Evolutionary conservation across 2,113 vertebrate genomes (phyloP).

Genomic region (Microtus richardsoni): DNA sequence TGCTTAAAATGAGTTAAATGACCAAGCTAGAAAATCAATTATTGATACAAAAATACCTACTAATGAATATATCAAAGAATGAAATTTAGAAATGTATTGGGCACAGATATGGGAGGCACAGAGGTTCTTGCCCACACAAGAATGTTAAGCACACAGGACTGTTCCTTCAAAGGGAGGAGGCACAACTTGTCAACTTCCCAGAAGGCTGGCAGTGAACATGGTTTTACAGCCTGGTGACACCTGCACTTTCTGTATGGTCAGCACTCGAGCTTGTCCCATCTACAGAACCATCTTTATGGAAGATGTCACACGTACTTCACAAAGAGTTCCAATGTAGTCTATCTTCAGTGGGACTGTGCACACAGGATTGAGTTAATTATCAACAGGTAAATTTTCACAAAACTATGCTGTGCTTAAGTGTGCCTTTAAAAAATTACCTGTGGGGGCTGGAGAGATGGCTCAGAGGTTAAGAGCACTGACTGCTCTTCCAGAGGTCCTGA

Average conservation of each 20-base stretch:
- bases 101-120: neutral
- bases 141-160: neutral
- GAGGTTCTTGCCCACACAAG: neutral
- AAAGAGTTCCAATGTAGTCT: neutral
- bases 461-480: too few species aligned
- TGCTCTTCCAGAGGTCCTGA: too few species aligned
- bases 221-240: neutral
- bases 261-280: neutral
- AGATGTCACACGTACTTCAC: neutral
- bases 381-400: neutral
- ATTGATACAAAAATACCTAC: neutral
- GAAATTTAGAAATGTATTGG: conserved; percentile 39
- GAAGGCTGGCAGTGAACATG: neutral
- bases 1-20: conserved; percentile 40
- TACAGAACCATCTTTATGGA: neutral
- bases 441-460: too few species aligned
- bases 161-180: neutral
- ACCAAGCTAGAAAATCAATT: conserved; percentile 13
- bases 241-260: neutral
- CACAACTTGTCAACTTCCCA: neutral
- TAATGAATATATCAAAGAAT: conserved; percentile 23
- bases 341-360: neutral
- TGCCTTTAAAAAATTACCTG: neutral
- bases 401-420: neutral
- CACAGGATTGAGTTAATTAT: neutral